Evolutionary conservation across 1,140 invertebrate species (phyloP), one percentile per base, ranked within the genome.

Genomic region (Ceratina calcarata): DNA sequence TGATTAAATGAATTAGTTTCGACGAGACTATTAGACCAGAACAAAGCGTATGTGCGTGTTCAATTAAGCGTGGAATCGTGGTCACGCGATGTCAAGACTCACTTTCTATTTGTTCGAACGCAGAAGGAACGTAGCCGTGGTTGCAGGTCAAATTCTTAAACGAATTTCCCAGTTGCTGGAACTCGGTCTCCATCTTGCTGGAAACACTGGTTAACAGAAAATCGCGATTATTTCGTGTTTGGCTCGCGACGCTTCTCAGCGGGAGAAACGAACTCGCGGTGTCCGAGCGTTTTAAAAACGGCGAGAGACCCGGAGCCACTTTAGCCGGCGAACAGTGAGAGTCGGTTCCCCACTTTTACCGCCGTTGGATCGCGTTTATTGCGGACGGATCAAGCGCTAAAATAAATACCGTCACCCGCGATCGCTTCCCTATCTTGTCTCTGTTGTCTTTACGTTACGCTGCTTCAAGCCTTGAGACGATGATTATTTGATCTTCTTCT

Each of bases 21-120:
- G 13, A 49, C 10, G 16, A 20, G 13, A 53, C 2, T 16, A 32
- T 8, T 12, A 16, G 2, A 20, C 0, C 16, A 12, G 16, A 55
- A 55, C 0, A n/a, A 55, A 15, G 20, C 45, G 61, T 45, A 10
- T 45, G 61, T 12, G n/a, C 3, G 12, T 2, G n/a, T 22, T 10
- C 3, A 27, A 53, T 45, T 58, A 1, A 60, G 10, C 6, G 27
- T n/a, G n/a, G 7, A 8, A 16, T 57, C 1, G 12, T 1, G 1
- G 20, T 51, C 22, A 45, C 16, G 2, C 0, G 15, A 32, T 12
- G 0, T 20, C 15, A 3, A 58, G 1, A 92, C 91, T 92, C 79
- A 92, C 91, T 91, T 82, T 90, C 88, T 70, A 92, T 82, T 20
- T 89, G 83, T 57, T 92, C 88, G 13, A 87, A 79, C 15, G 90